Evolutionary conservation across 1,140 invertebrate genomes (phyloP).

Genomic region (Hyles vespertilio): DNA sequence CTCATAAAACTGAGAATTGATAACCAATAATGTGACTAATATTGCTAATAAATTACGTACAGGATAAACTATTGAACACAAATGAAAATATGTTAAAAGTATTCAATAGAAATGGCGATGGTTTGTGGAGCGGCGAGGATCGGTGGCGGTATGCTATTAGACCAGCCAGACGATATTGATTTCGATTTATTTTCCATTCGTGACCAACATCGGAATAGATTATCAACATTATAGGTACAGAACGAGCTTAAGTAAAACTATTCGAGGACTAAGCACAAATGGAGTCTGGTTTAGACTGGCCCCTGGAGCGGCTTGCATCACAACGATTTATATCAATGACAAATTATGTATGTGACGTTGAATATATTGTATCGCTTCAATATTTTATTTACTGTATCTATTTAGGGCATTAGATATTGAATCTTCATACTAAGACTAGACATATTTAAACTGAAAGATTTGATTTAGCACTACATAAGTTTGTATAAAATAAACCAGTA

Average conservation of each 20-base stretch:
- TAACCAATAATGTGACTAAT: no score
- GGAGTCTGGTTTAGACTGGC: not conserved
- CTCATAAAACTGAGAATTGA: no score
- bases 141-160: conserved; percentile 40
- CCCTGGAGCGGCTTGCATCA: conserved; percentile 4
- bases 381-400: no score
- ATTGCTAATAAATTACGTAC: no score
- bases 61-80: not conserved
- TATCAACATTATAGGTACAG: conserved; percentile 34
- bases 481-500: no score
- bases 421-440: no score
- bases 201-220: conserved; percentile 45
- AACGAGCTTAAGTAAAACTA: conserved; percentile 31
- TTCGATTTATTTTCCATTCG: conserved; percentile 58
- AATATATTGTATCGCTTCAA: not conserved
- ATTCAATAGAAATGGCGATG: not conserved
- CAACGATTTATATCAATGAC: conserved; percentile 19
- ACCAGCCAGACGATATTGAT: conserved; percentile 51
- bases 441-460: no score
- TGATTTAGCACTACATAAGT: no score
- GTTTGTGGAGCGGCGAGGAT: conserved; percentile 5
- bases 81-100: not conserved
- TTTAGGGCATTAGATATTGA: no score
- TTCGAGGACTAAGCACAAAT: not conserved
- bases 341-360: conserved; percentile 8